A percentile compares a stretch with the other conserved stretches of the same genome.
phyloP scores from a whole-genome alignment of 1,140 invertebrate species.

The Orius insidiosus region DNA sequence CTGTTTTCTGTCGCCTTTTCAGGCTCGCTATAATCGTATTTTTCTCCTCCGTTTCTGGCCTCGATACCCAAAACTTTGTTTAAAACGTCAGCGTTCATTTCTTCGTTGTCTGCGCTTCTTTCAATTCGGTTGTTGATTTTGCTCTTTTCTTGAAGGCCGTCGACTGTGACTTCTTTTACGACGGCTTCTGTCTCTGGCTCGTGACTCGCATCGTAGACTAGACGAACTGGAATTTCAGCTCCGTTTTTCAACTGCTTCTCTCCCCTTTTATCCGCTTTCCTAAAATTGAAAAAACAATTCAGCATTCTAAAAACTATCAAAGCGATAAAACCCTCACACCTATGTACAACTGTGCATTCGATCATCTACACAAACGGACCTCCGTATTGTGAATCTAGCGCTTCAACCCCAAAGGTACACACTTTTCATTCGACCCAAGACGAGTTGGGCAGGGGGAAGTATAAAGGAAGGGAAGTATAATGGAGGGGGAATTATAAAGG shows the following conservation, averaged over 20 bases:
- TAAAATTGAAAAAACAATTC: background rate
- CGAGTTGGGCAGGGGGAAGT: no score
- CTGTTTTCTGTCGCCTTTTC: background rate
- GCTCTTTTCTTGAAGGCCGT: background rate
- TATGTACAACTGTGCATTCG: no score
- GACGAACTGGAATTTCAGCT: constrained; percentile 7
- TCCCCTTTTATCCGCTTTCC: background rate
- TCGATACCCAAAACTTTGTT: constrained; percentile 7
- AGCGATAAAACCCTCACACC: no score
- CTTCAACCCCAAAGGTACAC: no score
- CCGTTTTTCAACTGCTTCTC: background rate
- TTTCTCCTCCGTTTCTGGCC: background rate
- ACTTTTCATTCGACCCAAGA: no score
- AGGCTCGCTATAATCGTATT: background rate
- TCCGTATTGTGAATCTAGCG: no score
- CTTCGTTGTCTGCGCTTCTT: background rate
- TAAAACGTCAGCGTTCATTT: background rate
- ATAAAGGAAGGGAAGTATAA: no score
- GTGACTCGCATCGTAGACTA: constrained; percentile 3
- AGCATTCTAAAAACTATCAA: no score
- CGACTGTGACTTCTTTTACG: constrained; percentile 2
- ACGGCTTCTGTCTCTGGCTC: constrained; percentile 2
- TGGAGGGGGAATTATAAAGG: no score
- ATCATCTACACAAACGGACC: no score
- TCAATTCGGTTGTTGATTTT: background rate